Evolutionary conservation across 2,888 invertebrate genomes (phyloP).

Genomic region (Melanchra persicariae): DNA sequence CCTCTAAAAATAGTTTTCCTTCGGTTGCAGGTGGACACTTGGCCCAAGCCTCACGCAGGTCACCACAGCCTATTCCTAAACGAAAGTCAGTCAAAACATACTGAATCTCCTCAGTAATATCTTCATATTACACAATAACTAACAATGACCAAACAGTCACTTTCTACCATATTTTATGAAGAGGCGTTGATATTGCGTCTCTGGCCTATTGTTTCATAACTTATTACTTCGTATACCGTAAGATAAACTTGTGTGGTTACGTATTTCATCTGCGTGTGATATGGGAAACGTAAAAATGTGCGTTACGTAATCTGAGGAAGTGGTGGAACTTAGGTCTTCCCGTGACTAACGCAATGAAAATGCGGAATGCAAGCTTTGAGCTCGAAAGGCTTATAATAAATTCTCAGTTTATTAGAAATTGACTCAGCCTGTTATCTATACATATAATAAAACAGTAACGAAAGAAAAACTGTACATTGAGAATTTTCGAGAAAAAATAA

Average conservation of each 20-base stretch:
- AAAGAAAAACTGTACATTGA: no score
- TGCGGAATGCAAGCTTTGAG: background rate
- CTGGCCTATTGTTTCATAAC: constrained; percentile 56
- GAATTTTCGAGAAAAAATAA: no score
- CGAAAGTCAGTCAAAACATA: background rate
- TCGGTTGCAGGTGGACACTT: no score
- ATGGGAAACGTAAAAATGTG: constrained; percentile 31
- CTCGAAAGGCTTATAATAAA: background rate
- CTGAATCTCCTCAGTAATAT: background rate
- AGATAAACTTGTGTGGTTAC: constrained; percentile 58
- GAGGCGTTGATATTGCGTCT: constrained; percentile 61
- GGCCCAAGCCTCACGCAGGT: no score
- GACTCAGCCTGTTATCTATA: no score
- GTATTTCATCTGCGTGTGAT: constrained; percentile 40
- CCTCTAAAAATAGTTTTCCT: no score
- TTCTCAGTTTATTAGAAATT: no score
- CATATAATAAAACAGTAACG: no score
- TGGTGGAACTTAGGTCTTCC: background rate
- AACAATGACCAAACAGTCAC: constrained; percentile 50
- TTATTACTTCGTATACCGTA: constrained; percentile 48
- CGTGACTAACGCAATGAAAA: background rate
- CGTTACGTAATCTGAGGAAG: constrained; percentile 33
- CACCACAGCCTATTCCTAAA: background rate
- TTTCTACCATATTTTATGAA: constrained; percentile 60
- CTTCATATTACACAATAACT: constrained; percentile 35